phyloP scores from a whole-genome alignment of 2,797 vertebrate genomes.

The Typhlichthys subterraneus region DNA sequence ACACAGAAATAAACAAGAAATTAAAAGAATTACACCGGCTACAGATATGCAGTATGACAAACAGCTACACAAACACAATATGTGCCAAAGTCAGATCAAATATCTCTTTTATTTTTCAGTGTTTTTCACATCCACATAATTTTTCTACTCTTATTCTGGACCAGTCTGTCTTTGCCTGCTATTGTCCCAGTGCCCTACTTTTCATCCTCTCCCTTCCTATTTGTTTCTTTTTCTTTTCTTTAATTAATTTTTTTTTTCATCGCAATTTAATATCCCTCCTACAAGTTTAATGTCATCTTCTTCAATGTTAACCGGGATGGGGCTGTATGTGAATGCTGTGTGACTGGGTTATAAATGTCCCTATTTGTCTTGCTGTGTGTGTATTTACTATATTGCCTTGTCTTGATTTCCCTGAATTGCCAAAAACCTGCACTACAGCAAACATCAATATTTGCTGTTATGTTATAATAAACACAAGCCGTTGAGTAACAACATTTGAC shows the following conservation, averaged over 20 bases:
- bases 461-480: background rate
- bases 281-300: constrained; percentile 80
- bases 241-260: constrained; percentile 52
- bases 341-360: constrained; percentile 52
- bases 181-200: constrained; percentile 78
- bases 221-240: constrained; percentile 17
- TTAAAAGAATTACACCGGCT: background rate
- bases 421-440: constrained; percentile 20
- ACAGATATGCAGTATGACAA: constrained; percentile 6
- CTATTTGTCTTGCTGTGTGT: constrained; percentile 23
- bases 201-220: constrained; percentile 51
- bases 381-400: constrained; percentile 36
- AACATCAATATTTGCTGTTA: background rate
- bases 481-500: too few relatives aligned
- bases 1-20: background rate
- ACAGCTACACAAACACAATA: constrained; percentile 1
- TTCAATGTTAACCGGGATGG: constrained; percentile 48
- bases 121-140: constrained; percentile 3
- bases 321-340: constrained; percentile 38
- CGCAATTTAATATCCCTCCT: constrained; percentile 78
- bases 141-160: background rate
- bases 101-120: constrained; percentile 1
- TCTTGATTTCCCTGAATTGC: constrained; percentile 54
- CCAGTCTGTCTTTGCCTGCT: constrained; percentile 18
- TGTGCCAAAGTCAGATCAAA: too few relatives aligned